Evolutionary conservation across 2,888 invertebrate genomes (phyloP), one percentile per base, ranked within the genome.

Genomic region (Linnaemya vulpina): DNA sequence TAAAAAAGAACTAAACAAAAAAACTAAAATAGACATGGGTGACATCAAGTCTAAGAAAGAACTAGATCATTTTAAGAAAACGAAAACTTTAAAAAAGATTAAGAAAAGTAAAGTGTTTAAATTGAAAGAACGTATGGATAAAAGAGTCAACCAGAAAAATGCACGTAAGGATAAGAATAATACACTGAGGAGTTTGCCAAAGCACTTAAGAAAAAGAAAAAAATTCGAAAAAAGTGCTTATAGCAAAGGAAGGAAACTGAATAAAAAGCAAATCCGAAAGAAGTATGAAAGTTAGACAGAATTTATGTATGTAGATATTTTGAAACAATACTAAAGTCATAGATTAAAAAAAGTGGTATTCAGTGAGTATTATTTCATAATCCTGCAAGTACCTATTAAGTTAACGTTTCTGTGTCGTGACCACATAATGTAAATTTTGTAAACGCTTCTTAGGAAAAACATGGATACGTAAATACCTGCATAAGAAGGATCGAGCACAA

Each of bases 71-170:
- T 92, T 94, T 84, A 93, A 96, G 10, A 96, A 96, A 88, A 94
- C 94, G 86, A 94, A 95, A 90, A 96, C 96, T 0, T 93, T 95
- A 0, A 95, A 95, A 88, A 95, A 95, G 90, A 93, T 96, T 17
- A 94, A 96, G 89, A 95, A 96, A 87, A 97, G 96, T 89, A 96
- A 96, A 93, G 94, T 94, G 0, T 96, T 95, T 89, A 95, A 96
- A 93, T 94, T 94, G 92, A 96, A 97, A 89, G 95, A 94, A 87
- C 95, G 95, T 90, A 89, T 96, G 35, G 96, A 96, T 84, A 94
- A 94, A 86, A 93, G 94, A 68, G 94, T 95, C 87, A 96, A 96
- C 89, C 95, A 94, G 88, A 96, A 96, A 91, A 95, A 95, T 89
- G 93, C 95, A 0, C 90, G 92, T 88, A 92, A 93, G 51, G 90